Evolutionary conservation across 2,113 vertebrate genomes (phyloP).

Genomic region (Protomyctophum bolini): DNA sequence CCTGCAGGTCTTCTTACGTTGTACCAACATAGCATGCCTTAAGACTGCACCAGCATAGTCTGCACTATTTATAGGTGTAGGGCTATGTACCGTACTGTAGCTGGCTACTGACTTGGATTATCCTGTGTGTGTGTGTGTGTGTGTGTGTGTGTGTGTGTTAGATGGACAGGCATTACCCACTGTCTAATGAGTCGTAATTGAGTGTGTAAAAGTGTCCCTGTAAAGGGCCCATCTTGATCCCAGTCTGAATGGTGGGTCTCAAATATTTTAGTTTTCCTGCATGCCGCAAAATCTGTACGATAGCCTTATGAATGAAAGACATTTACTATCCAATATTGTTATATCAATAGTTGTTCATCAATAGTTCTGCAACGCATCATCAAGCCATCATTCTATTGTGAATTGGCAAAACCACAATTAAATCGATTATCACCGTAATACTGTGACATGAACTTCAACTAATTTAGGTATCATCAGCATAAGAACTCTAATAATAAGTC

Average conservation of each 20-base stretch:
- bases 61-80: constrained; percentile 68
- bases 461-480: not conserved
- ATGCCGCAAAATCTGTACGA: too few species aligned
- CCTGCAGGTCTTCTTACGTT: constrained; percentile 33
- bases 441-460: not conserved
- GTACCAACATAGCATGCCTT: constrained; percentile 18
- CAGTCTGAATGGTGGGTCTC: too few species aligned
- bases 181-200: too few species aligned
- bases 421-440: not conserved
- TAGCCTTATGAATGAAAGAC: too few species aligned
- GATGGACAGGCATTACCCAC: too few species aligned
- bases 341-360: too few species aligned
- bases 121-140: constrained; percentile 16
- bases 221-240: too few species aligned
- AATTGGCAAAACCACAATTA: not conserved
- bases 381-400: not conserved
- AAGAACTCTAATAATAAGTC: not conserved
- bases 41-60: constrained; percentile 19
- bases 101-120: constrained; percentile 55
- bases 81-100: constrained; percentile 42
- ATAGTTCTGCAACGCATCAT: too few species aligned
- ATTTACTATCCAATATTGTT: too few species aligned
- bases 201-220: too few species aligned
- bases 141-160: too few species aligned
- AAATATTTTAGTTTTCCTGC: too few species aligned